Conservation (phyloP, 2,113 vertebrate genomes). For the Lagenorhynchus albirostris region DNA sequence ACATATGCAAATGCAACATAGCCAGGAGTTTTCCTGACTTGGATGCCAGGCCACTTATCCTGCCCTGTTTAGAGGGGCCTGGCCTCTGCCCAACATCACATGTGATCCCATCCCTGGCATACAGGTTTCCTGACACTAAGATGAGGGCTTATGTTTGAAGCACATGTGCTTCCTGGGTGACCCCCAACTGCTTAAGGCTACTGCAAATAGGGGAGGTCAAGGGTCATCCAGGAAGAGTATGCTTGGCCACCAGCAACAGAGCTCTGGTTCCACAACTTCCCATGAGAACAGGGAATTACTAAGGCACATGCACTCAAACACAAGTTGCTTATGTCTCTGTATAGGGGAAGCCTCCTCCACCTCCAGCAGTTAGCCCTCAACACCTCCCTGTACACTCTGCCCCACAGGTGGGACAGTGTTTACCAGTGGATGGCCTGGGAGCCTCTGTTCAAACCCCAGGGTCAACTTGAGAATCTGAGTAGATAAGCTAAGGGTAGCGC, state of each 20-base stretch:
- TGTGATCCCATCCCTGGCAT: neutral
- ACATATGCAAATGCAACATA: neutral
- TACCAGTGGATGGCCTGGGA: neutral
- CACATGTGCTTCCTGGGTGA: neutral
- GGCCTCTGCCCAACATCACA: neutral
- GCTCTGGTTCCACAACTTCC: neutral
- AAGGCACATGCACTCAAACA: neutral
- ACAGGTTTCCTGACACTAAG: constrained; percentile 25
- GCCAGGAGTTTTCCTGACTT: neutral
- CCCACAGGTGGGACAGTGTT: neutral
- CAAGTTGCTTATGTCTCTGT: neutral
- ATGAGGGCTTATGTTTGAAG: neutral
- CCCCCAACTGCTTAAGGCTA: neutral
- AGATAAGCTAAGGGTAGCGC: neutral
- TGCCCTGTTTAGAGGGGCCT: neutral
- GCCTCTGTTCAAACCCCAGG: neutral
- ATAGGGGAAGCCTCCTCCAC: neutral
- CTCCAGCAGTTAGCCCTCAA: neutral
- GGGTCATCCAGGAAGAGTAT: neutral
- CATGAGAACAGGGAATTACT: neutral
- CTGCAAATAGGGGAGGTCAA: neutral
- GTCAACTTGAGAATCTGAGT: neutral
- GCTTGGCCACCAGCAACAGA: neutral
- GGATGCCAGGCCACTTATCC: neutral
- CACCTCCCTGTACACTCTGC: neutral